Percentiles rank a stretch among this genome's conserved stretches.
Evolutionary conservation across 2,888 invertebrate species (phyloP).

Genomic region (Chydorus sphaericus): DNA sequence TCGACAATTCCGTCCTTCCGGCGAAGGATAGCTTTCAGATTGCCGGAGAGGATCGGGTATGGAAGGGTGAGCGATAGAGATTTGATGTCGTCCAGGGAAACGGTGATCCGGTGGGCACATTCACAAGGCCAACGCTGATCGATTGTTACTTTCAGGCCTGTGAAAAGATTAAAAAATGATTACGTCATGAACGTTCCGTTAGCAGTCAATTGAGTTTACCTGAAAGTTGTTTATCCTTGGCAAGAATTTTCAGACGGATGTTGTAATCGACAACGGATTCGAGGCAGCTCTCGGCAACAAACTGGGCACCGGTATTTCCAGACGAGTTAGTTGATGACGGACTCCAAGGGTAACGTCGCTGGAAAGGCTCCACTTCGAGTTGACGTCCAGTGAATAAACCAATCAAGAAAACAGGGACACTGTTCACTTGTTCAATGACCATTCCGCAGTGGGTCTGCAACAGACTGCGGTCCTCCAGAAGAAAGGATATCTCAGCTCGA

Average conservation of each 20-base stretch:
- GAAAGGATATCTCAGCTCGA: background rate
- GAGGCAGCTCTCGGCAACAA: background rate
- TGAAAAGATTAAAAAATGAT: background rate
- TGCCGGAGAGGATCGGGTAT: background rate
- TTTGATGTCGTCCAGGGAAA: background rate
- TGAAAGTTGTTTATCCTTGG: no score
- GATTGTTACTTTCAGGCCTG: background rate
- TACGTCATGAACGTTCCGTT: no score
- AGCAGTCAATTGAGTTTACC: no score
- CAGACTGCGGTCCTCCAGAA: background rate
- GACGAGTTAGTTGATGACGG: background rate
- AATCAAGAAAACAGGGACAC: background rate
- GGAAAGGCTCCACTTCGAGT: background rate
- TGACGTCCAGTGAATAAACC: background rate
- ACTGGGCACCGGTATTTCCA: no score
- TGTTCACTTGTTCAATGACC: background rate
- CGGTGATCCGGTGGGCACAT: background rate
- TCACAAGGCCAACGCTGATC: background rate
- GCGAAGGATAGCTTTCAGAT: background rate
- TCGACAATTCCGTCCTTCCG: background rate
- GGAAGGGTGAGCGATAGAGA: background rate
- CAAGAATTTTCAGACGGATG: no score
- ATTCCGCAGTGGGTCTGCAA: background rate
- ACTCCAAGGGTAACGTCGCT: background rate
- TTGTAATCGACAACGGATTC: background rate